These are phyloP conservation scores for Corythoichthys haematopterus DNA, from an alignment of 2,113 vertebrate species.

Conservation along the genomic window DNA sequence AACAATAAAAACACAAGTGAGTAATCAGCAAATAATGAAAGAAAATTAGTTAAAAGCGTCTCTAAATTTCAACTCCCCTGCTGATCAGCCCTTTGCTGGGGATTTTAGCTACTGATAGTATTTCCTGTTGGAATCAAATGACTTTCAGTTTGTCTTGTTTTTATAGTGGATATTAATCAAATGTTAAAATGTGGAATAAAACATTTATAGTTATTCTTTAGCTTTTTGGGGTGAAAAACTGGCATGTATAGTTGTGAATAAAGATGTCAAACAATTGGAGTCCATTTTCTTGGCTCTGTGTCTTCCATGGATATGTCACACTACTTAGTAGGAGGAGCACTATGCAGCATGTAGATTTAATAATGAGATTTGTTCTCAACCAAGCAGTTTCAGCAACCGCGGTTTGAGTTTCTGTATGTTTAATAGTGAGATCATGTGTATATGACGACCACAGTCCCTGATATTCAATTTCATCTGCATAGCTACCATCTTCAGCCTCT, in stretches of 20 bases:
- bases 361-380: slow-evolving; percentile 42
- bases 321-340: neutral
- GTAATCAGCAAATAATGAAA: slow-evolving; percentile 6
- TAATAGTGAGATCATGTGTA: slow-evolving; percentile 30
- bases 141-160: neutral
- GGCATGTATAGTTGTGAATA: neutral
- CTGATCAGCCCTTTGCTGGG: slow-evolving; percentile 3
- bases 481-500: slow-evolving; percentile 52
- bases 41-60: slow-evolving; percentile 5
- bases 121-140: slow-evolving; percentile 5
- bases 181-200: neutral
- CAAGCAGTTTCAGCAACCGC: slow-evolving; percentile 32
- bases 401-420: slow-evolving; percentile 42
- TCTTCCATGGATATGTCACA: neutral
- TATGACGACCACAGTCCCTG: slow-evolving; percentile 38
- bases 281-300: neutral
- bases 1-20: slow-evolving; percentile 3
- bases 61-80: slow-evolving; percentile 1
- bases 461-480: slow-evolving; percentile 64
- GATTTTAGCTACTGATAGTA: neutral
- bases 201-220: neutral
- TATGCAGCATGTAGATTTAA: slow-evolving; percentile 15
- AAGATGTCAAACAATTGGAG: neutral
- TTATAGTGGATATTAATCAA: neutral
- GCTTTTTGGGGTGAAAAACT: neutral